phyloP scores from a whole-genome alignment of 2,113 vertebrate genomes.

The Etheostoma cragini region DNA sequence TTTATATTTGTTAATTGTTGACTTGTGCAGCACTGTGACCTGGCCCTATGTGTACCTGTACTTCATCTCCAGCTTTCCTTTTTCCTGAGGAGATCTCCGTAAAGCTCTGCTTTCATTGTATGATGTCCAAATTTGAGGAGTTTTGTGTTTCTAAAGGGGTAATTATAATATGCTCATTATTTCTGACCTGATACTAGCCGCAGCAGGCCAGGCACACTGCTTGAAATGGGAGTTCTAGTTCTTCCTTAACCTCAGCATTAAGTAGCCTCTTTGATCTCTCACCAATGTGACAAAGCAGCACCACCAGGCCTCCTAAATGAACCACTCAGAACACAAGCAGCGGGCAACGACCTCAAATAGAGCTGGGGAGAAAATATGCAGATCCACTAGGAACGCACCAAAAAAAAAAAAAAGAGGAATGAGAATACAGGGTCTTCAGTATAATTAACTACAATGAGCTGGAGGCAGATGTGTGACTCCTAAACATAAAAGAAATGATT shows the following conservation, averaged over 20 bases:
- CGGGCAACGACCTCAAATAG: slow-evolving; percentile 64
- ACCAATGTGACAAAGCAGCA: slow-evolving; percentile 75
- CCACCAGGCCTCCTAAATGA: slow-evolving; percentile 72
- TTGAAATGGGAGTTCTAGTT: slow-evolving; percentile 63
- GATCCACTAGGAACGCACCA: slow-evolving; percentile 51
- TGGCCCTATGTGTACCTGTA: slow-evolving; percentile 48
- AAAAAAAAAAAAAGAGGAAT: slow-evolving; percentile 26
- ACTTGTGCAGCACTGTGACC: slow-evolving; percentile 53
- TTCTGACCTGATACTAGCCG: slow-evolving; percentile 55
- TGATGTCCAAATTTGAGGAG: slow-evolving; percentile 50
- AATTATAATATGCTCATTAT: slow-evolving; percentile 75
- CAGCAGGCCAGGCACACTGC: slow-evolving; percentile 51
- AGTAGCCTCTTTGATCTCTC: slow-evolving; percentile 78
- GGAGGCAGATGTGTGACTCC: slow-evolving; percentile 68
- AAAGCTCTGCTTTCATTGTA: slow-evolving; percentile 30
- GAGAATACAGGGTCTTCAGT: slow-evolving; percentile 59
- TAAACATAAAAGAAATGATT: slow-evolving; percentile 70
- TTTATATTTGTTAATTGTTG: slow-evolving; percentile 66
- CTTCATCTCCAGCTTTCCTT: slow-evolving; percentile 38
- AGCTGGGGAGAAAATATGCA: slow-evolving; percentile 68
- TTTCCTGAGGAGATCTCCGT: slow-evolving; percentile 32
- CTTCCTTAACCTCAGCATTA: slow-evolving; percentile 70
- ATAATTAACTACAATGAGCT: slow-evolving; percentile 77
- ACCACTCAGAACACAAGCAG: slow-evolving; percentile 70
- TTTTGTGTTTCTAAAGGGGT: slow-evolving; percentile 63